phyloP scores from a whole-genome alignment of 2,797 vertebrate genomes.

The Furcifer pardalis region DNA sequence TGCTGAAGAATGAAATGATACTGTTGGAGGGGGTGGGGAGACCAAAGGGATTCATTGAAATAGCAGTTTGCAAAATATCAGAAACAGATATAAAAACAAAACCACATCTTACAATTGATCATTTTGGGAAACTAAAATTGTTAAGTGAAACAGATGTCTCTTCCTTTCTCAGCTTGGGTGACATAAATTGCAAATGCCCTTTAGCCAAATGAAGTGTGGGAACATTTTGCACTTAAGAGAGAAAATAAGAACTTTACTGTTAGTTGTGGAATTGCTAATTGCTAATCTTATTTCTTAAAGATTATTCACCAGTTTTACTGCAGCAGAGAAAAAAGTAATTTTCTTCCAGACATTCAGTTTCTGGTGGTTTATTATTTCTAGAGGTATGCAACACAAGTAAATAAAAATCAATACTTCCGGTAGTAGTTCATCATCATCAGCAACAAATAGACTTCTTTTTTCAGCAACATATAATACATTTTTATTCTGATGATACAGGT shows the following conservation, averaged over 20 bases:
- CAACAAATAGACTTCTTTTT: neutral
- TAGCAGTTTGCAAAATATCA: conserved; percentile 62
- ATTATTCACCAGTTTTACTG: neutral
- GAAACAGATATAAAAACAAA: conserved; percentile 61
- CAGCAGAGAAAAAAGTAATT: neutral
- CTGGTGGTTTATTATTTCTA: neutral
- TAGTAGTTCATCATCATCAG: neutral
- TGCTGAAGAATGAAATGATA: conserved; percentile 44
- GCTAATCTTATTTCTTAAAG: neutral
- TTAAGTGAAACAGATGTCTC: conserved; percentile 67
- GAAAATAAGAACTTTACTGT: conserved; percentile 29
- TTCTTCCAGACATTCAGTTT: neutral
- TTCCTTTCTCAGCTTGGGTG: conserved; percentile 55
- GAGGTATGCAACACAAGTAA: neutral
- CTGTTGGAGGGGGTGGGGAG: conserved; percentile 26
- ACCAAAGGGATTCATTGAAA: conserved; percentile 51
- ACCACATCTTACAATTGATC: conserved; percentile 60
- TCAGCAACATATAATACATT: neutral
- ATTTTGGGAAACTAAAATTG: conserved; percentile 55
- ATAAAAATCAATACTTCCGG: neutral
- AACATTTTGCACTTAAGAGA: conserved; percentile 53
- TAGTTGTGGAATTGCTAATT: neutral
- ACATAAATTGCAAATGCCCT: conserved; percentile 56
- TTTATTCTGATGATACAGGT: neutral
- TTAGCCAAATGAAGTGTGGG: conserved; percentile 60